Percentiles rank a stretch among this genome's conserved stretches.
Conservation (phyloP, 2,888 invertebrate species). For the Platypus cylindrus region DNA sequence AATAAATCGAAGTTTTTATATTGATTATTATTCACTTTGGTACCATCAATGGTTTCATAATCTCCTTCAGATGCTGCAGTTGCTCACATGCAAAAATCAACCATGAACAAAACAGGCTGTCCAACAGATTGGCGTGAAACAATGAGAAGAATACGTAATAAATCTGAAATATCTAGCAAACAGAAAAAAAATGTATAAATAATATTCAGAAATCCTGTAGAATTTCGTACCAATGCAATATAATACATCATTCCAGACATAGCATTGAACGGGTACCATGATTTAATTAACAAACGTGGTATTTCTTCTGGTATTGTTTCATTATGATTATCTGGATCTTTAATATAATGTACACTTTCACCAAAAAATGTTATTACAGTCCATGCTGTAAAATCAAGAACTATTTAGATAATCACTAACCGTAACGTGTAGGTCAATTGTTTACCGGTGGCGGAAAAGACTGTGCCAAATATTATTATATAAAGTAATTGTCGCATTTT, state of each 20-base stretch:
- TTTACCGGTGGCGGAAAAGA: constrained; percentile 45
- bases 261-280: constrained; percentile 70
- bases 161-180: constrained; percentile 21
- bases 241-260: constrained; percentile 56
- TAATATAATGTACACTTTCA: constrained; percentile 54
- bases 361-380: constrained; percentile 69
- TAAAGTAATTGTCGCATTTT: constrained; percentile 64
- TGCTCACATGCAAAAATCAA: constrained; percentile 77
- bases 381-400: constrained; percentile 46
- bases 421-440: neutral
- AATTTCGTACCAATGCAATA: constrained; percentile 39
- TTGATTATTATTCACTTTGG: no score
- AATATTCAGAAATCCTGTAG: neutral
- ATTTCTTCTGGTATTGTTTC: constrained; percentile 53
- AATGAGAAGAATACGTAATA: constrained; percentile 35
- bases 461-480: constrained; percentile 49
- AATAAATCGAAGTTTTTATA: neutral
- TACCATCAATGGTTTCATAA: constrained; percentile 73
- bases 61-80: constrained; percentile 70
- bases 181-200: neutral
- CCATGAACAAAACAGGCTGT: constrained; percentile 76
- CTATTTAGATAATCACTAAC: neutral
- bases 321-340: constrained; percentile 58
- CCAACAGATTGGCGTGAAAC: constrained; percentile 42
- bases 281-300: constrained; percentile 59